Percentiles rank a stretch among this genome's conserved stretches.
Conservation (phyloP, 2,888 invertebrate species). For the Cheiracanthium punctorium region DNA sequence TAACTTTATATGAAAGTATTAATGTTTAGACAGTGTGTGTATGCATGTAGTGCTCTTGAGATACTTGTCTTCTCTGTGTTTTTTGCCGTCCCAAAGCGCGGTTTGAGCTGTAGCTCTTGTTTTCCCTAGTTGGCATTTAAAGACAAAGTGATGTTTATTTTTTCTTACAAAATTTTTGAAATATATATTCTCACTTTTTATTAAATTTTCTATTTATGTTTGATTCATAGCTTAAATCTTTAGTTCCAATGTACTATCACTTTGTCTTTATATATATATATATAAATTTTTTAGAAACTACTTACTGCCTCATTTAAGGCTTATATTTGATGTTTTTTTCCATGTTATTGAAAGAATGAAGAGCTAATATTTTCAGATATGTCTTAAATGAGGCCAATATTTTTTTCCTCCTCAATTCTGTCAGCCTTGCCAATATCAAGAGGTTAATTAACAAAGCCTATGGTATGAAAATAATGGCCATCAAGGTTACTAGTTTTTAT, state of each 20-base stretch:
- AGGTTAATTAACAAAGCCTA: constrained; percentile 70
- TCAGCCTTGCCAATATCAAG: constrained; percentile 63
- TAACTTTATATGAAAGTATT: constrained; percentile 65
- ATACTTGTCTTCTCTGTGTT: constrained; percentile 65
- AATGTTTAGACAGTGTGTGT: constrained; percentile 62
- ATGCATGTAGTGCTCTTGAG: constrained; percentile 64
- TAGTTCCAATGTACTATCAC: constrained; percentile 25
- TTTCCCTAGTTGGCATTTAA: constrained; percentile 64
- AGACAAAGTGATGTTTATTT: constrained; percentile 55
- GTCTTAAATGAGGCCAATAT: constrained; percentile 65
- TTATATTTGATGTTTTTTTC: constrained; percentile 2
- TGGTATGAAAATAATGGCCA: constrained; percentile 69
- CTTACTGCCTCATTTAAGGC: constrained; percentile 64
- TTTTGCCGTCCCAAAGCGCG: constrained; percentile 69
- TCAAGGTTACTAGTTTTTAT: constrained; percentile 62
- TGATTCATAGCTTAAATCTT: background rate
- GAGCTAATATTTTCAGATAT: constrained; percentile 8
- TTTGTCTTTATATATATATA: constrained; percentile 40
- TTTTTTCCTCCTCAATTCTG: constrained; percentile 41
- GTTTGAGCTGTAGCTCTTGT: constrained; percentile 57
- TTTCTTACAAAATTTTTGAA: background rate
- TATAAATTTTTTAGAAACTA: constrained; percentile 17
- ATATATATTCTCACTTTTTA: background rate
- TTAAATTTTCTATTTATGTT: constrained; percentile 8
- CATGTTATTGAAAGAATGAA: constrained; percentile 11